phyloP scores from a whole-genome alignment of 2,888 invertebrate species.

The Pammene aurita region DNA sequence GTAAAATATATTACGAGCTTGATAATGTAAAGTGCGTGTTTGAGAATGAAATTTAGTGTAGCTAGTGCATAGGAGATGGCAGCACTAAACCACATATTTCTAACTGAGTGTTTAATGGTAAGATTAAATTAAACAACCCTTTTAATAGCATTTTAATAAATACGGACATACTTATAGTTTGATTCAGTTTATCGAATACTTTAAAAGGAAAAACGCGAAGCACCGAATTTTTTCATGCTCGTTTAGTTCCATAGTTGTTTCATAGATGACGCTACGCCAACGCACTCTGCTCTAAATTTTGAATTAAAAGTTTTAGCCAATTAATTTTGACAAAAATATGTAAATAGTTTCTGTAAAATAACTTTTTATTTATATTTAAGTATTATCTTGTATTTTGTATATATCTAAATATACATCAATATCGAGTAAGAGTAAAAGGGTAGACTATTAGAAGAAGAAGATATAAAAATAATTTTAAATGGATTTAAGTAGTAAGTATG shows the following conservation, averaged over 20 bases:
- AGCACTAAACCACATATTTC: slow-evolving; percentile 12
- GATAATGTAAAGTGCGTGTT: not conserved
- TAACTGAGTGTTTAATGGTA: not conserved
- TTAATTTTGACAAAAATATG: no score
- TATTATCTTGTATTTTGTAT: no score
- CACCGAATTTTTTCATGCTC: not conserved
- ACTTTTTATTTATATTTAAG: no score
- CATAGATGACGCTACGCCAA: slow-evolving; percentile 18
- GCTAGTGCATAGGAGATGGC: slow-evolving; percentile 37
- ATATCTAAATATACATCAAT: no score
- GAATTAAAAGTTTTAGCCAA: not conserved
- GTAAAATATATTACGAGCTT: slow-evolving; percentile 9
- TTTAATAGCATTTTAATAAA: not conserved
- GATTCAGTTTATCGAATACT: not conserved
- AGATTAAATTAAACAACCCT: not conserved
- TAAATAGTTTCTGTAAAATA: no score
- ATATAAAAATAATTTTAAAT: no score
- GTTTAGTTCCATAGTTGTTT: not conserved
- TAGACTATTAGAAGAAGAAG: no score
- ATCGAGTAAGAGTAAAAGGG: no score
- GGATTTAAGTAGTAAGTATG: no score
- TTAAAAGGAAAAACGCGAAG: not conserved
- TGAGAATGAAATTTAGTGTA: slow-evolving; percentile 7
- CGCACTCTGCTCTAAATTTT: not conserved
- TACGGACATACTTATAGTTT: not conserved